Evolutionary conservation across 2,113 vertebrate species (phyloP), one percentile per base, ranked within the genome.

Genomic region (Corythoichthys intestinalis): DNA sequence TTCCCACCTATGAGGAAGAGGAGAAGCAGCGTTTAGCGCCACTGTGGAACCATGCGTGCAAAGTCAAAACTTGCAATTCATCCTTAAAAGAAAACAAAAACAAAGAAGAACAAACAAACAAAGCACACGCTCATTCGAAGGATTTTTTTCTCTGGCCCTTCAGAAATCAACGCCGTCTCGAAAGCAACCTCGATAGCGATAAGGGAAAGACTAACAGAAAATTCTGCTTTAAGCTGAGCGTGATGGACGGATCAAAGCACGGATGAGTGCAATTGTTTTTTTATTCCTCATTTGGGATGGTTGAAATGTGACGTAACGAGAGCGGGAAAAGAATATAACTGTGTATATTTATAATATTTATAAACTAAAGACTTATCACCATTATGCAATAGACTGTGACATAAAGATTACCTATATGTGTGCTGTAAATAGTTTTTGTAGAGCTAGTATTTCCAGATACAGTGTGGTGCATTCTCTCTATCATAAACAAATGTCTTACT

Each of bases 391-490:
- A 92, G 92, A 95, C 94, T 94, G 93, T 93, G 92, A 92, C 92
- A 93, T 93, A 93, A 93, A 94, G 93, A 94, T 93, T 88, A 92
- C 66, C 91, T 92, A 92, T 92, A 93, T 91, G 93, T 92, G 91
- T 93, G 88, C 83, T 98, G 95, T 98, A 97, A 94, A 96, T 97
- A 98, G 92, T 92, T 95, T 58, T 96, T 94, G 91, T 93, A 94
- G 93, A 90, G 80, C 91, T 94, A 92, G 93, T 90, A 89, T 89
- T 92, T 91, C 89, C 88, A 94, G 91, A 90, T 93, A 85, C 90
- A 92, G 93, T 94, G 92, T 96, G 92, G 89, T 94, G 92, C 94
- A 93, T 93, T 91, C 90, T 91, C 90, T 92, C 89, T 89, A 91
- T 90, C 94, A 94, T 94, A 88, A 91, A 37, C 34, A 93, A 94